Conservation (phyloP, 2,113 vertebrate genomes). For the Ophthalmolycus amberensis region DNA sequence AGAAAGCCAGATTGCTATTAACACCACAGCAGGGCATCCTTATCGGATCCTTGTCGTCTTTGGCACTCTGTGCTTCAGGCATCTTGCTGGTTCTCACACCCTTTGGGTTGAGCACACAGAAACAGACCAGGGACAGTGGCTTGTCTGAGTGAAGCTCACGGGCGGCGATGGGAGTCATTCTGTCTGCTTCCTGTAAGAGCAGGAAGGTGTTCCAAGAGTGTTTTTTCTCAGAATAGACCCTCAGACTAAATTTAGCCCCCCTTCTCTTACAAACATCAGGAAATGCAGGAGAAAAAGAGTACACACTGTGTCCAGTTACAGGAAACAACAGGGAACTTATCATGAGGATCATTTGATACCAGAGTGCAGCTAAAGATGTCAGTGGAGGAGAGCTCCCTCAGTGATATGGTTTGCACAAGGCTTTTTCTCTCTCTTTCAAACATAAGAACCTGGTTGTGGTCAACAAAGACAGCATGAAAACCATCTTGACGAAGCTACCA, state of each 20-base stretch:
- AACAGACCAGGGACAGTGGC: conserved; percentile 58
- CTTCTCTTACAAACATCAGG: conserved; percentile 61
- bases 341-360: conserved; percentile 6
- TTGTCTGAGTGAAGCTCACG: conserved; percentile 63
- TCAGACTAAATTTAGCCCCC: conserved; percentile 73
- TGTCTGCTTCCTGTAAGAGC: conserved; percentile 85
- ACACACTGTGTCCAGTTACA: conserved; percentile 33
- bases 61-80: not conserved
- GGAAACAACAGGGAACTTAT: conserved; percentile 60
- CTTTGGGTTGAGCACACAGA: conserved; percentile 41
- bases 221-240: conserved; percentile 76
- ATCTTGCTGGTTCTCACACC: conserved; percentile 68
- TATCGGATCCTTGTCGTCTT: conserved; percentile 8
- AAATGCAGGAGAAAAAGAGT: conserved; percentile 68
- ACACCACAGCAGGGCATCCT: conserved; percentile 12
- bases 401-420: not conserved
- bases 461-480: not conserved
- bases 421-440: not conserved
- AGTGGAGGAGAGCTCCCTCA: not conserved
- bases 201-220: conserved; percentile 82
- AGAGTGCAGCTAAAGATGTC: not conserved
- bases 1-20: conserved; percentile 30
- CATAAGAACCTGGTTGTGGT: not conserved
- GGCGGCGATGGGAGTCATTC: conserved; percentile 76
- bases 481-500: conserved; percentile 3